These are phyloP conservation scores for Sphaeramia orbicularis DNA, from an alignment of 2,797 vertebrate genomes.

Conservation along the genomic window DNA sequence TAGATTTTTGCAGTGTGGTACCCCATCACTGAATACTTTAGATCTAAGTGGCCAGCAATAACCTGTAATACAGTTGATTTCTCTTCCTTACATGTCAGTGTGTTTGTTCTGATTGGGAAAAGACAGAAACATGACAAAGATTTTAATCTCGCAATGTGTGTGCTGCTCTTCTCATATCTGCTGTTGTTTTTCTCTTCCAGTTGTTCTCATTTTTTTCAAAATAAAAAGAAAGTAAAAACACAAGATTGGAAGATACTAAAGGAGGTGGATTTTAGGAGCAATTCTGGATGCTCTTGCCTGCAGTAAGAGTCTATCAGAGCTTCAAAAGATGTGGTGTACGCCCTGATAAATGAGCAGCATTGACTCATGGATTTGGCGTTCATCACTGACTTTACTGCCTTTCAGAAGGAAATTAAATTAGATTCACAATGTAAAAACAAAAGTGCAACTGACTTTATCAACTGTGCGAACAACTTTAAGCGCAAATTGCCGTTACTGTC, in stretches of 20 bases:
- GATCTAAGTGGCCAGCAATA: too few relatives aligned
- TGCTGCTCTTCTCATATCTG: too few relatives aligned
- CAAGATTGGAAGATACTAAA: too few relatives aligned
- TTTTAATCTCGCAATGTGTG: too few relatives aligned
- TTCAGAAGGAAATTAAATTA: neutral
- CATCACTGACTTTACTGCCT: neutral
- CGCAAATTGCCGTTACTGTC: neutral
- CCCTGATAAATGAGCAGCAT: neutral
- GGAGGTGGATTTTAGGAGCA: neutral
- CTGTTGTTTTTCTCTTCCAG: neutral
- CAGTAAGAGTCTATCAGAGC: neutral
- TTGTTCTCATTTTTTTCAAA: neutral
- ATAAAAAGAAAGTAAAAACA: too few relatives aligned
- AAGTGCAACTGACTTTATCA: neutral
- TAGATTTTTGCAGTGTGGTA: too few relatives aligned
- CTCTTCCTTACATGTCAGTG: too few relatives aligned
- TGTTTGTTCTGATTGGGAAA: too few relatives aligned
- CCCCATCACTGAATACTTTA: too few relatives aligned
- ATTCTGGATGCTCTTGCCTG: neutral
- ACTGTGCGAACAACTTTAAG: neutral
- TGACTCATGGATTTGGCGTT: neutral
- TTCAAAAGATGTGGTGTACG: neutral
- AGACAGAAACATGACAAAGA: too few relatives aligned
- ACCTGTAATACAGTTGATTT: too few relatives aligned
- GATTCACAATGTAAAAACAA: neutral